A percentile compares a stretch with the other conserved stretches of the same genome.
Evolutionary conservation across 2,797 vertebrate genomes (phyloP).

Genomic region (Urosaurus nigricauda): DNA sequence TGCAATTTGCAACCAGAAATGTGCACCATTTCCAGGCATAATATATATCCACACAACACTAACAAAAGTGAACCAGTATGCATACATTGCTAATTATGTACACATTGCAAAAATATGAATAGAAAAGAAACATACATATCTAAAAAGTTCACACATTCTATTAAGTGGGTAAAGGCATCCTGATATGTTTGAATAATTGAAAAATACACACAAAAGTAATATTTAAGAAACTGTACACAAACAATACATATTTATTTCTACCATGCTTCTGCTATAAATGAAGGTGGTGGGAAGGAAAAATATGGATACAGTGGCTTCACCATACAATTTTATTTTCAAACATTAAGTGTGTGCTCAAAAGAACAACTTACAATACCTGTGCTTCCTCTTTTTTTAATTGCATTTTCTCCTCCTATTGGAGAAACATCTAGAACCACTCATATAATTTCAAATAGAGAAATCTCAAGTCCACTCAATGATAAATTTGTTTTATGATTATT

Average conservation of each 20-base stretch:
- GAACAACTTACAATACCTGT: neutral
- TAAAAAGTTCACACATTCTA: too few species aligned
- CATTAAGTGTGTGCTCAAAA: neutral
- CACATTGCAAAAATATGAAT: too few species aligned
- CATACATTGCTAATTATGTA: too few species aligned
- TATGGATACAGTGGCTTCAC: neutral
- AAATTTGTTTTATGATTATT: neutral
- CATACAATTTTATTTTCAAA: neutral
- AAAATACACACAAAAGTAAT: too few species aligned
- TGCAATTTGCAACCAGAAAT: too few species aligned
- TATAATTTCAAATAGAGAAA: neutral
- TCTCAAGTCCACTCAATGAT: conserved; percentile 7
- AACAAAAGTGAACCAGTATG: too few species aligned
- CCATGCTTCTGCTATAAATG: neutral
- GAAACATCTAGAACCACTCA: neutral
- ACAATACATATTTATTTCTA: neutral
- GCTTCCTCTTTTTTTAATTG: neutral
- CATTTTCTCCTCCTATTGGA: neutral
- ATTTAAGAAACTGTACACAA: neutral
- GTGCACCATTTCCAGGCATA: too few species aligned
- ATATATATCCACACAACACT: too few species aligned
- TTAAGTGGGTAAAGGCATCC: too few species aligned
- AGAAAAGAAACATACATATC: too few species aligned
- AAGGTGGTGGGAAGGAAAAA: too few species aligned
- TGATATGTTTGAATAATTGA: too few species aligned